Percentiles rank a stretch among this genome's conserved stretches.
Evolutionary conservation across 2,888 invertebrate genomes (phyloP).

Genomic region (Pilophorus perplexus): DNA sequence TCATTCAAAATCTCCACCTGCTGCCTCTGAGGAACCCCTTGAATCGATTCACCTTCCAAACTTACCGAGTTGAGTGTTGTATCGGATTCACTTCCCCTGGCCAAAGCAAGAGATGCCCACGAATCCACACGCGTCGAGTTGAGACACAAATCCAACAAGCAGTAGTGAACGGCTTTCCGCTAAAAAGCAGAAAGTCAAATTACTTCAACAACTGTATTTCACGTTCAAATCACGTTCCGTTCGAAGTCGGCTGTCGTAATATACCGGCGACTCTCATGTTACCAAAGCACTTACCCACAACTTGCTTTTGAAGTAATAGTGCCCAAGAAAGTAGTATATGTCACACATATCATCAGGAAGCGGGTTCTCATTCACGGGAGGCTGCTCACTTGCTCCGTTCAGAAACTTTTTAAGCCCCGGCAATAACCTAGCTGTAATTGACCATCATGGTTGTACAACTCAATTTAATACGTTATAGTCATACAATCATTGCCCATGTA

Average conservation of each 20-base stretch:
- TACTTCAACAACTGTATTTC: neutral
- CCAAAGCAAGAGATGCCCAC: constrained; percentile 87
- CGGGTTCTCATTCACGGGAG: constrained; percentile 54
- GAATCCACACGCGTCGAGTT: constrained; percentile 81
- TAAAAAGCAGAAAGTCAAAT: constrained; percentile 42
- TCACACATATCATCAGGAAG: constrained; percentile 48
- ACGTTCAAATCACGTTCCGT: too few relatives aligned
- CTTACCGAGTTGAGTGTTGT: constrained; percentile 68
- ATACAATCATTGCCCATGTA: too few relatives aligned
- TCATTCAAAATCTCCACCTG: too few relatives aligned
- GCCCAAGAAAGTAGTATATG: constrained; percentile 81
- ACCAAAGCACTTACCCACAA: constrained; percentile 48
- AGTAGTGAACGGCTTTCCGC: constrained; percentile 69
- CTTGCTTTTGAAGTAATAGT: constrained; percentile 81
- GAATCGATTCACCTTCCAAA: too few relatives aligned
- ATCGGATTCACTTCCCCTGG: constrained; percentile 74
- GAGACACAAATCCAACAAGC: constrained; percentile 76
- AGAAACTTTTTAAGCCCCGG: constrained; percentile 67
- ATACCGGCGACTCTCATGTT: too few relatives aligned
- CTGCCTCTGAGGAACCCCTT: too few relatives aligned
- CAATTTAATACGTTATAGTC: too few relatives aligned
- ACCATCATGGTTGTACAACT: neutral
- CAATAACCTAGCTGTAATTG: constrained; percentile 54
- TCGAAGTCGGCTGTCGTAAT: too few relatives aligned
- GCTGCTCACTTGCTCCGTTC: constrained; percentile 59